Base-by-base conservation (phyloP, 2,888 invertebrate genomes). In the Diarsia mendica region DNA sequence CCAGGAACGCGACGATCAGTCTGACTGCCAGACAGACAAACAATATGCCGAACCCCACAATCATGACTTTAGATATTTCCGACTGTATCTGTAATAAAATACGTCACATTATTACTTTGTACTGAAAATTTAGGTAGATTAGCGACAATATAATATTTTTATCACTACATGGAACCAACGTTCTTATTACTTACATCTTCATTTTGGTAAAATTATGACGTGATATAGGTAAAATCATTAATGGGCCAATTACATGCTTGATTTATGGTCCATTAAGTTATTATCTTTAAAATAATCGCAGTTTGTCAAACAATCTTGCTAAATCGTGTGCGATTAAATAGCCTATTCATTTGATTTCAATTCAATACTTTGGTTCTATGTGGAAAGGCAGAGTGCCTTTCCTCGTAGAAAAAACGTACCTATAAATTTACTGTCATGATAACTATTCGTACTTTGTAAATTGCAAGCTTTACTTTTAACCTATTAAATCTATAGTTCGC, bases 41-140 rank as follows among this genome's bases (percentile, higher is more conserved):
- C 51, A 96, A 81, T n/a, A 96, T 93, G 20, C 90, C 94, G 61
- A 95, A 89, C 3, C 95, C 96, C n/a, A 92, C 86, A 5, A 94
- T 72, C 89, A 96, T 88, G n/a, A 93, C 91, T 9, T 91, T 87
- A 18, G 90, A 81, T 75, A 92, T 85, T 15, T 91, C 80, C 33
- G 84, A 82, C 39, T 91, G 91, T 72, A 95, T 89, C 95, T 96
- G 92, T 13, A 83, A 83, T 75, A 46, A 69, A 75, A 75, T 13
- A 60, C n/a, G 33, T 11, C 13, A 64, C 44, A 72, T 73, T 66
- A 63, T 60, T 72, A 60, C 46, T 67, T 61, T 65, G n/a, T 28
- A 70, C 39, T 46, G 2, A 46, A 1, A 55, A 67, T 72, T 49
- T n/a, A 53, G 51, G 28, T 20, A 58, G 64, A 51, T 65, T 60